Conservation (phyloP, 1,140 invertebrate genomes). For the Limonius californicus region DNA sequence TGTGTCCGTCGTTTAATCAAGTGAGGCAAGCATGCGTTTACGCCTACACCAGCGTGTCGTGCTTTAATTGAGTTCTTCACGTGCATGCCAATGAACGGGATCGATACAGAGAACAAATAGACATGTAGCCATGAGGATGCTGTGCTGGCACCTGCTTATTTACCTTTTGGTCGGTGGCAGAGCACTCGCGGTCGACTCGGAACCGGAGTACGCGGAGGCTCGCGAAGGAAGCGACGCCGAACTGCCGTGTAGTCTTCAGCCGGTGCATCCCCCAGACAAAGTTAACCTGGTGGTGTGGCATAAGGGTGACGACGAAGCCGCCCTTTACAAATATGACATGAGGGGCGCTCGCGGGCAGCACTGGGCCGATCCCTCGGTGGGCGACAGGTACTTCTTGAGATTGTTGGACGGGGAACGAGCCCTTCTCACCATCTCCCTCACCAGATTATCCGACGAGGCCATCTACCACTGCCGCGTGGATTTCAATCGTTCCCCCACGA, state of each 20-base stretch:
- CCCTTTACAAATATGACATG: constrained; percentile 44
- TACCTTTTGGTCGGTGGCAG: not conserved
- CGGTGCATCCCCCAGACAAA: constrained; percentile 56
- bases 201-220: constrained; percentile 51
- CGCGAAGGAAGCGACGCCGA: constrained; percentile 60
- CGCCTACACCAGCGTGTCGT: not conserved
- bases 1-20: not conserved
- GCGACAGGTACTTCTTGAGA: constrained; percentile 46
- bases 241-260: constrained; percentile 63
- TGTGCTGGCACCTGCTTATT: not conserved
- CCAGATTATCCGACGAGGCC: constrained; percentile 59
- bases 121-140: constrained; percentile 4
- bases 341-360: constrained; percentile 34
- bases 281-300: constrained; percentile 47
- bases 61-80: not conserved
- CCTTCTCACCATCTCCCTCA: constrained; percentile 50
- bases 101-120: not conserved
- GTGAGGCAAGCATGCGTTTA: not conserved
- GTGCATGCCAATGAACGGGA: not conserved
- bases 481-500: constrained; percentile 66
- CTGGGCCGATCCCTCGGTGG: constrained; percentile 50
- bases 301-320: constrained; percentile 34
- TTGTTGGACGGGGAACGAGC: constrained; percentile 53
- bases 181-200: constrained; percentile 24
- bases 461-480: constrained; percentile 73